These are phyloP conservation scores for Andrena camellia DNA, from an alignment of 2,888 invertebrate species.

Conservation along the genomic window DNA sequence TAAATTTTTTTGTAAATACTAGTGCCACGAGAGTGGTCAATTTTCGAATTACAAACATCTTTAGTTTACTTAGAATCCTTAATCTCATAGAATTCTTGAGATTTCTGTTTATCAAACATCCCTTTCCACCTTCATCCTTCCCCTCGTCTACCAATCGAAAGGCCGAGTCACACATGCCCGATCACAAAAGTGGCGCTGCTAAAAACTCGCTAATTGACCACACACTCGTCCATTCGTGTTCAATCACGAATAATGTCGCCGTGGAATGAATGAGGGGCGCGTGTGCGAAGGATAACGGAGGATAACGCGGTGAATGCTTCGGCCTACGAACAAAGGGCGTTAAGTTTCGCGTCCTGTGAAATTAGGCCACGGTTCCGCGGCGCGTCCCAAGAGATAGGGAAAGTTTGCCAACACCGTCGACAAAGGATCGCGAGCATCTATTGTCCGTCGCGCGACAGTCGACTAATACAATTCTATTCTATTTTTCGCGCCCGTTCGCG, in stretches of 20 bases:
- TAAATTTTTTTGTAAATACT: no score
- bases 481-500: conserved; percentile 29
- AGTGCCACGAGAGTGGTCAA: no score
- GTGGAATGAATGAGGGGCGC: conserved; percentile 16
- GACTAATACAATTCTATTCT: conserved; percentile 44
- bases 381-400: conserved; percentile 47
- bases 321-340: conserved; percentile 53
- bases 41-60: no score
- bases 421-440: conserved; percentile 36
- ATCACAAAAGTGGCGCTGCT: not conserved
- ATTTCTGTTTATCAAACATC: no score
- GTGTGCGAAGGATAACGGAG: not conserved
- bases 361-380: conserved; percentile 50
- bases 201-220: conserved; percentile 33
- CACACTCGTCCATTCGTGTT: conserved; percentile 29
- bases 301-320: conserved; percentile 52
- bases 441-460: conserved; percentile 24
- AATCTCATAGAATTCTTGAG: no score
- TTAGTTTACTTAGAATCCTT: no score
- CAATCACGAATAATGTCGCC: conserved; percentile 22
- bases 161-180: not conserved
- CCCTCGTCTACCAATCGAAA: not conserved
- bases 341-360: conserved; percentile 48
- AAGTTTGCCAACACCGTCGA: conserved; percentile 34
- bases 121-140: not conserved